Evolutionary conservation across 2,797 vertebrate genomes (phyloP).

Genomic region (Manis crassicaudata): DNA sequence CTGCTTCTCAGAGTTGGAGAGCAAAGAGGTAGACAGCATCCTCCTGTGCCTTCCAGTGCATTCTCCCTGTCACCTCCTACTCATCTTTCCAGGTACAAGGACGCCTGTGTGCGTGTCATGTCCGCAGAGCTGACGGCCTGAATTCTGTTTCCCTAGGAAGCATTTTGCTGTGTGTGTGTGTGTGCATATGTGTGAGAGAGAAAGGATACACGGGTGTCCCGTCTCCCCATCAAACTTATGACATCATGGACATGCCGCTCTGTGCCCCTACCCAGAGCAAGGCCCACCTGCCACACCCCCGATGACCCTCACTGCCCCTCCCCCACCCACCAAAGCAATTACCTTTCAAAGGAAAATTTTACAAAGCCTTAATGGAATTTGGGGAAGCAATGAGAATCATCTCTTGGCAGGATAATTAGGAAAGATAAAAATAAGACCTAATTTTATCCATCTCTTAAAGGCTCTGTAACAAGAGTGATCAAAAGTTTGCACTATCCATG

Average conservation of each 20-base stretch:
- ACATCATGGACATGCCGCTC: too few relatives aligned
- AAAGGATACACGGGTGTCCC: background rate
- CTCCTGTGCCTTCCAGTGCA: accelerated
- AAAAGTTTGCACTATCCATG: background rate
- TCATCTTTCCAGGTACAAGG: background rate
- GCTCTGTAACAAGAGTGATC: background rate
- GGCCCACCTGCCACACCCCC: accelerated
- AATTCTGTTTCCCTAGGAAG: background rate
- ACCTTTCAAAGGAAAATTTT: background rate
- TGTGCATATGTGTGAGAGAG: accelerated
- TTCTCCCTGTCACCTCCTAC: background rate
- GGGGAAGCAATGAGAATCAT: background rate
- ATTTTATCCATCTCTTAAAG: background rate
- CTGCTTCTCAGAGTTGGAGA: accelerated
- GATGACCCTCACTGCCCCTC: background rate
- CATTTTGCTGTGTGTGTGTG: background rate
- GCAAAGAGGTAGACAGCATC: background rate
- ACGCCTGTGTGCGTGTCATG: too few relatives aligned
- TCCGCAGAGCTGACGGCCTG: too few relatives aligned
- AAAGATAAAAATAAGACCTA: background rate
- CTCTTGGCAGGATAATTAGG: background rate
- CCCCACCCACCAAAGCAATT: background rate
- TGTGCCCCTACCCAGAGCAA: background rate
- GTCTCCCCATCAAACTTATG: background rate
- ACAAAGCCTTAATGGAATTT: background rate